A percentile compares a stretch with the other conserved stretches of the same genome.
Conservation (phyloP, 2,113 vertebrate species). For the Nycticryphes semicollaris region DNA sequence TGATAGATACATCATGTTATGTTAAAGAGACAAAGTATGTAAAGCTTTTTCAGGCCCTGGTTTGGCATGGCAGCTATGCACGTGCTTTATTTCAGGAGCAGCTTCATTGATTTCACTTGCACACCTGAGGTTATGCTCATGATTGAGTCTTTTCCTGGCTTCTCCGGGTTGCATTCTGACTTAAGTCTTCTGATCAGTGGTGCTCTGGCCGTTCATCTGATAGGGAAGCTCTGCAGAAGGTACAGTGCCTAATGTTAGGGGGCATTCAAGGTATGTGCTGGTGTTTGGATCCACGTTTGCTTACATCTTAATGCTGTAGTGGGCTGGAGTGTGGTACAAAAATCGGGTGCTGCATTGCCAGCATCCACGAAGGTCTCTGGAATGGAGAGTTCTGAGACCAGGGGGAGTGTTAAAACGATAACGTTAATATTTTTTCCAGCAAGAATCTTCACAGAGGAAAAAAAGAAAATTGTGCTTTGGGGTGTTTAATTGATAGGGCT, state of each 20-base stretch:
- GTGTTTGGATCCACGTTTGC: not conserved
- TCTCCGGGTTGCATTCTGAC: not conserved
- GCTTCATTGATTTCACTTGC: not conserved
- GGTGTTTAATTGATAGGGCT: not conserved
- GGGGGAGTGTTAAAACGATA: not conserved
- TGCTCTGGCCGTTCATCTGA: not conserved
- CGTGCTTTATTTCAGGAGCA: not conserved
- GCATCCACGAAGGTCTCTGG: not conserved
- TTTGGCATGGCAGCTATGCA: not conserved
- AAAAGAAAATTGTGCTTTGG: not conserved
- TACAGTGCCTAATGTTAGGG: not conserved
- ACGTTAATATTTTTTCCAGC: not conserved
- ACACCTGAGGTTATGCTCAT: accelerated
- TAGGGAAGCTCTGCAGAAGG: not conserved
- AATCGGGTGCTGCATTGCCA: not conserved
- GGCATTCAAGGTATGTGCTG: not conserved
- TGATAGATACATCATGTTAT: not conserved
- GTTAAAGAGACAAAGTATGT: not conserved
- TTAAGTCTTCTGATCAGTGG: not conserved
- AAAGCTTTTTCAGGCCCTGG: not conserved
- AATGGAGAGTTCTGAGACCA: not conserved
- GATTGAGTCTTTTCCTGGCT: not conserved
- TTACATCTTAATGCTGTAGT: not conserved
- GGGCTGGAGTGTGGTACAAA: not conserved
- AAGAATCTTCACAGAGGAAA: not conserved